A percentile compares a stretch with the other conserved stretches of the same genome.
These are phyloP conservation scores for Chymomyza procnemis DNA, from an alignment of 2,888 invertebrate species.

Conservation along the genomic window DNA sequence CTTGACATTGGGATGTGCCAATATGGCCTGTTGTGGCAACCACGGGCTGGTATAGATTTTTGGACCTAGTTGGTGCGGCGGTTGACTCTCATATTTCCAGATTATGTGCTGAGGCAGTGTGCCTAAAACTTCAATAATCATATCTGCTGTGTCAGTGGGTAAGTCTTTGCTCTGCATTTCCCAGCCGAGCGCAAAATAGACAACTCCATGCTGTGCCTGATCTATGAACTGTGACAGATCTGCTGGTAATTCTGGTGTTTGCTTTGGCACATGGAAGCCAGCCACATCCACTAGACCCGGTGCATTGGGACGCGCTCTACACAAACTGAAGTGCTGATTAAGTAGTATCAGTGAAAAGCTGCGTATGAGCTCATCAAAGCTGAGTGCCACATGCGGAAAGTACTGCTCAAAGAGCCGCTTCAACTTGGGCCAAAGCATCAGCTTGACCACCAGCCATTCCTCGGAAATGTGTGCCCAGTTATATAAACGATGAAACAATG, in stretches of 20 bases:
- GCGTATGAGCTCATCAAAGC: background rate
- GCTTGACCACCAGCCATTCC: constrained; percentile 39
- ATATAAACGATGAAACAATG: constrained; percentile 18
- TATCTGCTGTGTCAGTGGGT: constrained; percentile 42
- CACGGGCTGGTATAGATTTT: constrained; percentile 69
- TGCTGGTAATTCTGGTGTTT: constrained; percentile 29
- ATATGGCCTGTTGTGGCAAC: constrained; percentile 78
- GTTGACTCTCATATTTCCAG: constrained; percentile 79
- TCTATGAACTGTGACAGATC: constrained; percentile 60
- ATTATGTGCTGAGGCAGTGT: constrained; percentile 70
- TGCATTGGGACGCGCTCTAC: constrained; percentile 63
- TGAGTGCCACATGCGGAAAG: background rate
- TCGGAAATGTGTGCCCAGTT: constrained; percentile 53
- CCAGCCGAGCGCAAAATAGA: constrained; percentile 78
- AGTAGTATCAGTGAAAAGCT: background rate
- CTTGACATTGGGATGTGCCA: constrained; percentile 79
- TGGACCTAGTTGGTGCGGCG: constrained; percentile 43
- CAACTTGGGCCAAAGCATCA: constrained; percentile 46
- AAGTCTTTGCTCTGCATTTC: constrained; percentile 66
- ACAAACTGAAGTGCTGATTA: constrained; percentile 66
- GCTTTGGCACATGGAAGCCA: constrained; percentile 61
- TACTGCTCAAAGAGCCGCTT: constrained; percentile 23
- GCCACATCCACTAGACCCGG: constrained; percentile 72
- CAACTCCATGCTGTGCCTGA: constrained; percentile 56
- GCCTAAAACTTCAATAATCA: constrained; percentile 43